Percentiles rank a stretch among this genome's conserved stretches.
These are phyloP conservation scores for Mycteria americana DNA, from an alignment of 2,797 vertebrate genomes.

Conservation along the genomic window DNA sequence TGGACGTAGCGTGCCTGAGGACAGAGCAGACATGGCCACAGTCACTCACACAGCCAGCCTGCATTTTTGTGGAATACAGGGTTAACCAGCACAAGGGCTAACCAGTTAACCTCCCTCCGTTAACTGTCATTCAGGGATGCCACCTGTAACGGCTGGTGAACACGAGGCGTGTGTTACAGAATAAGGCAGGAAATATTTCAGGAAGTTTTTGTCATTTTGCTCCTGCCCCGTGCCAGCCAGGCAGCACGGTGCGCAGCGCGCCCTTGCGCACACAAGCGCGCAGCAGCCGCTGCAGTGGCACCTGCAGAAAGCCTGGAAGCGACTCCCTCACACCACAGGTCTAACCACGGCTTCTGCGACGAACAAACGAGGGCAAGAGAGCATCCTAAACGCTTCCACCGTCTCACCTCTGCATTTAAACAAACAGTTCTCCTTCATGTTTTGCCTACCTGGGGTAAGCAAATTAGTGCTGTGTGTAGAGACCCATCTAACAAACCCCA, in stretches of 20 bases:
- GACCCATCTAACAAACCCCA: neutral
- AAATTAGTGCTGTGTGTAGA: neutral
- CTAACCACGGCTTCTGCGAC: neutral
- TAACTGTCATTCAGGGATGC: neutral
- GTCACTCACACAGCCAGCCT: neutral
- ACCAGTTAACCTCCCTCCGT: neutral
- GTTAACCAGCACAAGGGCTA: neutral
- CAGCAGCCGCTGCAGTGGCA: neutral
- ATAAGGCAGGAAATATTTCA: neutral
- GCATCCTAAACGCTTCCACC: neutral
- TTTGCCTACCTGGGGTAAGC: neutral
- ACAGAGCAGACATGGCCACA: neutral
- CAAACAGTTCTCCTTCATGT: neutral
- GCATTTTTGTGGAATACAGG: neutral
- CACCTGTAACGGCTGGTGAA: fast-evolving
- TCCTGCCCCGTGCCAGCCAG: neutral
- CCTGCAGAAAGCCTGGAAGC: neutral
- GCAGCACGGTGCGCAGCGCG: neutral
- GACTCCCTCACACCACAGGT: neutral
- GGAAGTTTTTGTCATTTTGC: neutral
- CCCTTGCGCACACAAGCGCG: neutral
- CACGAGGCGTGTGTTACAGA: fast-evolving
- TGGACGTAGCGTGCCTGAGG: conserved; percentile 90
- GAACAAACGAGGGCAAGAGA: neutral
- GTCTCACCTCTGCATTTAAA: neutral